These are phyloP conservation scores for Pomacea maculata DNA, from an alignment of 1,140 invertebrate genomes.

Conservation along the genomic window DNA sequence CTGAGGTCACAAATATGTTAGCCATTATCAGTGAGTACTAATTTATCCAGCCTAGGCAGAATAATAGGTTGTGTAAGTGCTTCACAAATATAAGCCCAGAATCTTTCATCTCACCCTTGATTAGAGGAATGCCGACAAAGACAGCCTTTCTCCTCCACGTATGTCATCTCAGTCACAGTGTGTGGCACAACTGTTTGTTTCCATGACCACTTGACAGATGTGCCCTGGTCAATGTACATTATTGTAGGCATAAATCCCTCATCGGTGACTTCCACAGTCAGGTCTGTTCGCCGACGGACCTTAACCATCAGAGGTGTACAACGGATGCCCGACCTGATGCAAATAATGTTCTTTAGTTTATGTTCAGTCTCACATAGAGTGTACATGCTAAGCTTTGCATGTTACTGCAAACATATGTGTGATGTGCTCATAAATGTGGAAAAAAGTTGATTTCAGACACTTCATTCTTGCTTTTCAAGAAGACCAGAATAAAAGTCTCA, in stretches of 20 bases:
- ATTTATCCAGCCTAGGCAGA: no score
- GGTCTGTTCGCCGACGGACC: slow-evolving; percentile 48
- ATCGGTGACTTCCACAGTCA: slow-evolving; percentile 55
- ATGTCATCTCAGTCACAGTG: slow-evolving; percentile 57
- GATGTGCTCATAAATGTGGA: no score
- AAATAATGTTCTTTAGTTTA: background rate
- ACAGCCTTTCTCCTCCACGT: slow-evolving; percentile 45
- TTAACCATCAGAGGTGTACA: slow-evolving; percentile 56
- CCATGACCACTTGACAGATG: slow-evolving; percentile 61
- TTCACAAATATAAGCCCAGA: background rate
- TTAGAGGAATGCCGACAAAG: slow-evolving; percentile 42
- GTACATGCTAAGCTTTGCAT: background rate
- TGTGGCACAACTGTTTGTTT: slow-evolving; percentile 53
- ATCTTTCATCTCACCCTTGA: slow-evolving; percentile 27
- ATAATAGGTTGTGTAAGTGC: background rate
- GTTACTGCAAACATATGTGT: background rate
- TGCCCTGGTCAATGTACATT: slow-evolving; percentile 61
- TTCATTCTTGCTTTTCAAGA: no score
- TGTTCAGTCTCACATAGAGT: background rate
- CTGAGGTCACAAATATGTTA: no score
- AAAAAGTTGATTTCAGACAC: no score
- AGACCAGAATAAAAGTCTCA: no score
- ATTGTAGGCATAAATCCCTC: slow-evolving; percentile 58
- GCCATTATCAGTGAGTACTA: no score
- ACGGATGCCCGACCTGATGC: slow-evolving; percentile 53